phyloP scores from a whole-genome alignment of 2,888 invertebrate species.

The Crematogaster levior region DNA sequence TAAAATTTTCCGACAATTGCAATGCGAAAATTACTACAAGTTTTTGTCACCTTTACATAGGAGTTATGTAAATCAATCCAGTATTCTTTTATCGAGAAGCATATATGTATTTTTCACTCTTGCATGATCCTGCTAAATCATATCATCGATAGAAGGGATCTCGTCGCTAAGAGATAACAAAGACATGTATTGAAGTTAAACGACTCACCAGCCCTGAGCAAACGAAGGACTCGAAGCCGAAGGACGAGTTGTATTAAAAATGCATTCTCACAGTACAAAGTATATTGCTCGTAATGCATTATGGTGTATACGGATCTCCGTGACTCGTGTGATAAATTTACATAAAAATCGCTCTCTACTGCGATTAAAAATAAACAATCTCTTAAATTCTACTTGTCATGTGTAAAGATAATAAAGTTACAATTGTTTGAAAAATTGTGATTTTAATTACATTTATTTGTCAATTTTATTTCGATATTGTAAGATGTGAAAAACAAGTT shows the following conservation, averaged over 20 bases:
- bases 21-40: too few relatives aligned
- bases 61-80: neutral
- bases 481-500: neutral
- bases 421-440: neutral
- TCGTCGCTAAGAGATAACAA: conserved; percentile 51
- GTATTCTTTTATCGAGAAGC: neutral
- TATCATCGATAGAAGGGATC: conserved; percentile 19
- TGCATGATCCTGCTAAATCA: conserved; percentile 22
- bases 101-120: neutral
- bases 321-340: conserved; percentile 20
- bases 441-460: neutral
- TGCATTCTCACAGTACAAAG: conserved; percentile 73
- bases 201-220: conserved; percentile 76
- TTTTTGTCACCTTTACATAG: too few relatives aligned
- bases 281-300: conserved; percentile 30
- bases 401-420: neutral
- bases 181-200: conserved; percentile 50
- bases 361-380: neutral
- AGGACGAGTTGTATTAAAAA: conserved; percentile 74
- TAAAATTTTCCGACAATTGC: neutral
- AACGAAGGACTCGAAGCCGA: conserved; percentile 79
- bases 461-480: neutral
- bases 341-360: neutral
- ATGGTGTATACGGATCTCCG: neutral
- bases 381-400: neutral